These are phyloP conservation scores for Drosophila anomelani DNA, from an alignment of 2,888 invertebrate genomes.

Conservation along the genomic window DNA sequence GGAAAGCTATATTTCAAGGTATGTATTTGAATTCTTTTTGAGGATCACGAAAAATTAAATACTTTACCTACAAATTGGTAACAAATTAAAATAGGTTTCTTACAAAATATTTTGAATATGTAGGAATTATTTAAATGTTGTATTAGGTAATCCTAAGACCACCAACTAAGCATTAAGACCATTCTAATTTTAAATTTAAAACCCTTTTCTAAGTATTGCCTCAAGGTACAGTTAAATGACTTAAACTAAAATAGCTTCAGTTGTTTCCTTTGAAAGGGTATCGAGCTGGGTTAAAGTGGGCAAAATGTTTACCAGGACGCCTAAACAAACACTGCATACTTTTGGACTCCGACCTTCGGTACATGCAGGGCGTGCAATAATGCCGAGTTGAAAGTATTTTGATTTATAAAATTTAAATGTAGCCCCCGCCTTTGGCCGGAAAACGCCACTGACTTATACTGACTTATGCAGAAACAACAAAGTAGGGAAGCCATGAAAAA, in stretches of 20 bases:
- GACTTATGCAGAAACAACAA: constrained; percentile 61
- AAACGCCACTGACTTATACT: constrained; percentile 48
- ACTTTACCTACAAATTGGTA: background rate
- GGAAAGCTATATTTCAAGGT: too few species aligned
- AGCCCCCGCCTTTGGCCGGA: constrained; percentile 1
- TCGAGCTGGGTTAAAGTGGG: constrained; percentile 10
- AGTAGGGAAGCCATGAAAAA: constrained; percentile 43
- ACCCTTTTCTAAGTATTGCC: background rate
- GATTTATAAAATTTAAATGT: constrained; percentile 77
- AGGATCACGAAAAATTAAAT: background rate
- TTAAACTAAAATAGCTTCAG: background rate
- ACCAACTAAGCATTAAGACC: background rate
- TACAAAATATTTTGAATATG: too few species aligned
- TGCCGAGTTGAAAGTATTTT: constrained; percentile 69
- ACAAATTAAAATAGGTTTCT: background rate
- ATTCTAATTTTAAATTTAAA: too few species aligned
- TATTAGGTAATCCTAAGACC: too few species aligned
- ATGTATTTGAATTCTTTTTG: background rate
- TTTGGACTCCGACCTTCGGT: constrained; percentile 49
- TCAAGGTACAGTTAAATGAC: background rate
- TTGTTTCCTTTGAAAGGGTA: constrained; percentile 11
- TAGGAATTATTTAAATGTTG: too few species aligned
- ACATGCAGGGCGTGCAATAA: constrained; percentile 48
- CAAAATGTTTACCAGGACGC: constrained; percentile 56
- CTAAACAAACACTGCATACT: constrained; percentile 75